Evolutionary conservation across 2,888 invertebrate species (phyloP).

Genomic region (Siphlonurus alternatus): DNA sequence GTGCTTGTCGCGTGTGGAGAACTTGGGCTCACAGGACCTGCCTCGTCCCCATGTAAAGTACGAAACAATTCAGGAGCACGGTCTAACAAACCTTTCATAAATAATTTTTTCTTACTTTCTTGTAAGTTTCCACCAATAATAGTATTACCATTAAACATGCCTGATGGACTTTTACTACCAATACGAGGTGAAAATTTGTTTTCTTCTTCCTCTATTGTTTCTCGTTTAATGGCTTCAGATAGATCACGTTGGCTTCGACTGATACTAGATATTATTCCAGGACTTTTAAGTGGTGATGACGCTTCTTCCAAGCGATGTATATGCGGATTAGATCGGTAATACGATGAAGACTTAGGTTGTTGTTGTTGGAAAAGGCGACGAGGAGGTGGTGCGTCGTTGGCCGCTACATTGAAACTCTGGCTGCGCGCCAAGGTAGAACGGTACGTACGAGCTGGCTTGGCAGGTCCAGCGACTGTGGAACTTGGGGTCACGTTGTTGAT

Average conservation of each 20-base stretch:
- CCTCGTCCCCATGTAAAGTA: conserved; percentile 43
- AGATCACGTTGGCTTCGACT: conserved; percentile 68
- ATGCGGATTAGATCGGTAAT: conserved; percentile 61
- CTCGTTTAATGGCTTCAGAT: conserved; percentile 35
- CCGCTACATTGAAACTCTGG: conserved; percentile 73
- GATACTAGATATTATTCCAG: conserved; percentile 70
- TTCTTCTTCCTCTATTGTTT: conserved; percentile 30
- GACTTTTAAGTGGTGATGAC: conserved; percentile 60
- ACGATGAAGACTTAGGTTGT: conserved; percentile 12
- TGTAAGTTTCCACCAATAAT: conserved; percentile 31
- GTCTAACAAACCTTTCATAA: conserved; percentile 49
- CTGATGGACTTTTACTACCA: conserved; percentile 33
- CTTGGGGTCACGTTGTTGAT: conserved; percentile 24
- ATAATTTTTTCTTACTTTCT: conserved; percentile 44
- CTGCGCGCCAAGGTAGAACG: conserved; percentile 56
- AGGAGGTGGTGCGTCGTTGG: conserved; percentile 29
- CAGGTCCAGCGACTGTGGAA: conserved; percentile 36
- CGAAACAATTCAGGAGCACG: conserved; percentile 55
- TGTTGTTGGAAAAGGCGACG: conserved; percentile 15
- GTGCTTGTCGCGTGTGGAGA: conserved; percentile 5
- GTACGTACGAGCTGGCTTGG: conserved; percentile 64
- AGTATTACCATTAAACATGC: too few relatives aligned
- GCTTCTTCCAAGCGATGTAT: conserved; percentile 50
- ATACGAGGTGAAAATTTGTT: conserved; percentile 38
- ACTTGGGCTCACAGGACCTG: conserved; percentile 7